Evolutionary conservation across 2,797 vertebrate species (phyloP).

Genomic region (Monodelphis domestica): DNA sequence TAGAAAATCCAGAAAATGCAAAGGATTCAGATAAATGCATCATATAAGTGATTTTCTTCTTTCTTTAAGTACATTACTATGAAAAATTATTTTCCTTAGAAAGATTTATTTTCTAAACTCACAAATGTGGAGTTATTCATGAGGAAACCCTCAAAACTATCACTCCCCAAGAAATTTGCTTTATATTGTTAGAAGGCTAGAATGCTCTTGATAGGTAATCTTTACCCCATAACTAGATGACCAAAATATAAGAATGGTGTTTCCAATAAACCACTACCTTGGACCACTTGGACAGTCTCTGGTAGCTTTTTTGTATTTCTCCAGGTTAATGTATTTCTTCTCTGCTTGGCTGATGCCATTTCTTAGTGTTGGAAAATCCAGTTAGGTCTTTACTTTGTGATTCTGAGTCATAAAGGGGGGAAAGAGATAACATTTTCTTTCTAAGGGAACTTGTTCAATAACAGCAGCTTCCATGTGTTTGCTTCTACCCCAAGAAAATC

Average conservation of each 20-base stretch:
- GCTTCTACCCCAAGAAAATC: background rate
- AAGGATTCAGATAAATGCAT: background rate
- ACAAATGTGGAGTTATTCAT: background rate
- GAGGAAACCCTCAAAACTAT: background rate
- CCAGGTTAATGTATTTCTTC: background rate
- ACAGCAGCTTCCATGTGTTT: background rate
- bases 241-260: background rate
- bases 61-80: background rate
- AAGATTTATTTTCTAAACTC: background rate
- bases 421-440: background rate
- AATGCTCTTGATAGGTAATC: background rate
- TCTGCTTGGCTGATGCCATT: background rate
- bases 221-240: background rate
- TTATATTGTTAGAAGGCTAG: background rate
- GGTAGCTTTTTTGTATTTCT: background rate
- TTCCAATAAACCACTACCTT: background rate
- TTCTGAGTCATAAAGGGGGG: background rate
- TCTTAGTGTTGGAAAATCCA: background rate
- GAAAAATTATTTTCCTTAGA: background rate
- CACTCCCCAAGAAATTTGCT: background rate
- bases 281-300: background rate
- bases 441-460: background rate
- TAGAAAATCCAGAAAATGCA: background rate
- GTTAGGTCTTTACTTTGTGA: background rate
- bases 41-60: background rate